Evolutionary conservation across 2,113 vertebrate species (phyloP).

Genomic region (Mixornis gularis): DNA sequence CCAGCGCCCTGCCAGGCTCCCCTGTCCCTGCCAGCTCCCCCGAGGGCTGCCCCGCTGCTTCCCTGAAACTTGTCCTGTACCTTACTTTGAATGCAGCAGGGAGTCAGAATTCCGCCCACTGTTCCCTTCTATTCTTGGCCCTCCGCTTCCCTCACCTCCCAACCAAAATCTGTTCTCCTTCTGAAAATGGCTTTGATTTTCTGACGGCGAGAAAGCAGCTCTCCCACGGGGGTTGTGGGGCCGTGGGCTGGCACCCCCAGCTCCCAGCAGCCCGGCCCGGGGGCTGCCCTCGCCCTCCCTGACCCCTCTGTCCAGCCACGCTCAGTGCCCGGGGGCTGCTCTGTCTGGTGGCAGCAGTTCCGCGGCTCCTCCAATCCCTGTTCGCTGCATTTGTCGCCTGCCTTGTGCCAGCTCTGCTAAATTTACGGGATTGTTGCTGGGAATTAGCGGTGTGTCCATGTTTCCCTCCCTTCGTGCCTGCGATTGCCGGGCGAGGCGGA

Average conservation of each 20-base stretch:
- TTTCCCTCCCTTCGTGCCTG: not conserved
- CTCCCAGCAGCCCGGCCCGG: not conserved
- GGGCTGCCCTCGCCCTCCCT: not conserved
- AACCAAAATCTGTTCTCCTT: constrained; percentile 62
- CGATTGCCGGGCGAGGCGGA: not conserved
- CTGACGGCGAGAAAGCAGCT: constrained; percentile 23
- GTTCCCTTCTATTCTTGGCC: constrained; percentile 62
- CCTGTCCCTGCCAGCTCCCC: not conserved
- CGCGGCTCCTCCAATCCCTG: not conserved
- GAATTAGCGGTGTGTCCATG: not conserved
- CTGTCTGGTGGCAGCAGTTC: not conserved
- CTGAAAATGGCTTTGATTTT: constrained; percentile 51
- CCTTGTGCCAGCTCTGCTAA: not conserved
- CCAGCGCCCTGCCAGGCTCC: not conserved
- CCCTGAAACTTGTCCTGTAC: constrained; percentile 36
- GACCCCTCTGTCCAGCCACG: not conserved
- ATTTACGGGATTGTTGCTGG: not conserved
- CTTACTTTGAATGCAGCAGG: constrained; percentile 51
- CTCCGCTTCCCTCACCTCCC: constrained; percentile 64
- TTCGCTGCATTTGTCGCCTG: not conserved
- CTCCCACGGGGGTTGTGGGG: not conserved
- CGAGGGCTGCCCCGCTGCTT: not conserved
- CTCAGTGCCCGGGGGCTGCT: no score
- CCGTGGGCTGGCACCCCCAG: not conserved
- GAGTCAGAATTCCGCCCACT: constrained; percentile 54